Base-by-base conservation (phyloP, 2,797 vertebrate genomes). In the Rhodeus uyekii region DNA sequence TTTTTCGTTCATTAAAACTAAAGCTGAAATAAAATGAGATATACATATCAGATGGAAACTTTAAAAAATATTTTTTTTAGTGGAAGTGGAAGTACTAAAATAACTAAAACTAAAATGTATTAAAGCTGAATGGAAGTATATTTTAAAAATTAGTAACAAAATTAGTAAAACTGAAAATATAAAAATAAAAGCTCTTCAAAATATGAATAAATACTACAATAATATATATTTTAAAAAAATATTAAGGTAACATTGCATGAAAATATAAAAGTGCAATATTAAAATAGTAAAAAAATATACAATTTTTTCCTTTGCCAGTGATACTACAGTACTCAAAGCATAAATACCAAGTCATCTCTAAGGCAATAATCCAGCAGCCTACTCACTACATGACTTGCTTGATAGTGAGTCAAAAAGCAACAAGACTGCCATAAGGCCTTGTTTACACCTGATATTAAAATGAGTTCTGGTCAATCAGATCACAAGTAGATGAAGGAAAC, bases 331-430 rank as follows among this genome's bases (percentile, higher is more conserved):
- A 44, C 8, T 44, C 24, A 69, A 39, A 53, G n/a, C 24, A 39
- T 27, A 67, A 67, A 65, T 24, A 67, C 46, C 24, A 64, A 46
- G 12, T 77, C 75, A 67, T 46, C 64, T 55, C 6, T 68, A 53
- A 79, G 64, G 24, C 48, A 79, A 42, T 16, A 22, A 53, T 65
- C 46, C 76, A 2, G 39, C 34, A 36, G 32, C 61, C 32, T 53
- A 53, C 76, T 53, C 61, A 67, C 61, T 27, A 63, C 61, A 78
- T 78, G 61, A 77, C 42, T 64, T 29, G n/a, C n/a, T n/a, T n/a
- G n/a, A n/a, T n/a, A n/a, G n/a, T n/a, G n/a, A n/a, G n/a, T n/a
- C n/a, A 32, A 71, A 22, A 72, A 34, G 8, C 46, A 53, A 38
- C 71, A 16, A 36, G 71, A 68, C 38, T 13, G 53, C 34, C 24